phyloP scores from a whole-genome alignment of 2,888 invertebrate species.

The Lomographa bimaculata region DNA sequence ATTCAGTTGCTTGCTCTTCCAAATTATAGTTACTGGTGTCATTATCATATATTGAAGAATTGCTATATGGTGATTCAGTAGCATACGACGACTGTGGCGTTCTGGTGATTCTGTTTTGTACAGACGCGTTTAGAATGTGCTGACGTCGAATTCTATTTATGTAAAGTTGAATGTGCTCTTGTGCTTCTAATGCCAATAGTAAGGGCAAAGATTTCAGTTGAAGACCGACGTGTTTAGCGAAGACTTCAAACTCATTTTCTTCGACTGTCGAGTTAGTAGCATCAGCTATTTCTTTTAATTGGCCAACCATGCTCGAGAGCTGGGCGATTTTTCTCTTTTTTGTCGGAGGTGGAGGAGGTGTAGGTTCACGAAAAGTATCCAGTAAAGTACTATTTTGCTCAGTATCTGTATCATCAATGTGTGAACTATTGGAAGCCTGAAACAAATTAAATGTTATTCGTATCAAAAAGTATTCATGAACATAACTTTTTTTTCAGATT shows the following conservation, averaged over 20 bases:
- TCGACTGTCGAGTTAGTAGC: constrained; percentile 36
- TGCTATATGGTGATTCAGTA: constrained; percentile 26
- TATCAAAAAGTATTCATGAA: too few species aligned
- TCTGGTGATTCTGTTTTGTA: too few species aligned
- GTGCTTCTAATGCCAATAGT: constrained; percentile 33
- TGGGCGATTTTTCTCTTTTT: constrained; percentile 32
- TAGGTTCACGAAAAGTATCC: constrained; percentile 19
- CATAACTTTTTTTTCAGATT: too few species aligned
- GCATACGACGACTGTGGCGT: constrained; percentile 29
- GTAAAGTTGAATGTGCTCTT: constrained; percentile 35
- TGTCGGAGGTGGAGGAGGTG: constrained; percentile 24
- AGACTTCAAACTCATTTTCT: constrained; percentile 40
- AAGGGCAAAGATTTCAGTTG: constrained; percentile 33
- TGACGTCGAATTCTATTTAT: constrained; percentile 32
- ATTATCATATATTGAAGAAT: constrained; percentile 28
- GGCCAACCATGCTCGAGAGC: too few species aligned
- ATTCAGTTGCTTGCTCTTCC: too few species aligned
- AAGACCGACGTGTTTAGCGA: constrained; percentile 39
- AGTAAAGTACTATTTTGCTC: constrained; percentile 28
- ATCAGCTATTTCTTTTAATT: constrained; percentile 39
- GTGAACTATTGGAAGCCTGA: constrained; percentile 30
- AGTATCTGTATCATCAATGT: constrained; percentile 35
- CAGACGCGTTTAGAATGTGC: constrained; percentile 28
- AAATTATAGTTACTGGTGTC: constrained; percentile 31
- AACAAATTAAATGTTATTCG: constrained; percentile 27